Conservation (phyloP, 2,113 vertebrate species). For the Macrotus californicus region DNA sequence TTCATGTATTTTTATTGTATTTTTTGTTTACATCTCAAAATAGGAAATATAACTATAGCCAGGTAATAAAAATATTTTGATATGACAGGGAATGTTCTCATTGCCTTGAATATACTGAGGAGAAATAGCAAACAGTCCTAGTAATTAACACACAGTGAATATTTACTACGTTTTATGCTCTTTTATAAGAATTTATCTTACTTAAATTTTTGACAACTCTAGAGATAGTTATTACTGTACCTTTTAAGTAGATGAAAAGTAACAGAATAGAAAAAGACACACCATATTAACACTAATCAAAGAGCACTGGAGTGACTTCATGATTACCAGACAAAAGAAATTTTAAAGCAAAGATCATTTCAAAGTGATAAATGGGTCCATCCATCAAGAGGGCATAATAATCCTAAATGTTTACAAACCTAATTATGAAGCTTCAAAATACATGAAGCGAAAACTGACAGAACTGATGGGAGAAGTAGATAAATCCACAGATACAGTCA, state of each 20-base stretch:
- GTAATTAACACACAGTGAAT: not conserved
- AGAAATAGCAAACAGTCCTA: not conserved
- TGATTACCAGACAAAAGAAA: not conserved
- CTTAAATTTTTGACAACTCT: not conserved
- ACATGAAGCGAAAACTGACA: not conserved
- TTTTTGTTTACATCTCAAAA: constrained; percentile 22
- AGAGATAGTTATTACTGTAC: not conserved
- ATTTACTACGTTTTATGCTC: not conserved
- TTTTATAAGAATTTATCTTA: not conserved
- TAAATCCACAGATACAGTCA: not conserved
- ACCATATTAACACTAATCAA: not conserved
- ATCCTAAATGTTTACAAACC: not conserved
- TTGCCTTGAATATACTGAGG: not conserved
- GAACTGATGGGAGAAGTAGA: not conserved
- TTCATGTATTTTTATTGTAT: not conserved
- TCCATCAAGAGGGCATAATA: not conserved
- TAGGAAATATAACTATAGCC: not conserved
- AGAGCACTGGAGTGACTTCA: not conserved
- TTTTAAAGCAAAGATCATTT: not conserved
- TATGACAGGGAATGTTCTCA: not conserved
- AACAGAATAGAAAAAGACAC: not conserved
- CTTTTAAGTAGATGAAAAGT: not conserved
- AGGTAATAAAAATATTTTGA: not conserved
- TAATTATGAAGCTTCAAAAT: not conserved
- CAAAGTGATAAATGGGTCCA: not conserved